Conservation (phyloP, 2,888 invertebrate species). For the Ichneumon xanthorius region DNA sequence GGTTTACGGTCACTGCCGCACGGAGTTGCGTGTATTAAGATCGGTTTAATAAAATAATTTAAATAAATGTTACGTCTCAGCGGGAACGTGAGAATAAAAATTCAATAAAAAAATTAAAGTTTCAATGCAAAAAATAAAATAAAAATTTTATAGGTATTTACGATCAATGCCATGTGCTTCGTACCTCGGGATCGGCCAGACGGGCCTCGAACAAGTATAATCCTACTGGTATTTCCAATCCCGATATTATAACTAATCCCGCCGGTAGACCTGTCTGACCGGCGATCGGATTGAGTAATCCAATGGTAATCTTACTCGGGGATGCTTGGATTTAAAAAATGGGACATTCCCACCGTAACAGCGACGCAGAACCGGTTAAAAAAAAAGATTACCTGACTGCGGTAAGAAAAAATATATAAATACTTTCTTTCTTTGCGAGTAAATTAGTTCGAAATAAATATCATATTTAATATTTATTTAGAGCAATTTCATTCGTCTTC, state of each 20-base stretch:
- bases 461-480: neutral
- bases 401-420: neutral
- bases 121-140: neutral
- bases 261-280: constrained; percentile 28
- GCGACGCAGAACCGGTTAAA: neutral
- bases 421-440: neutral
- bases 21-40: neutral
- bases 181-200: neutral
- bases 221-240: constrained; percentile 41
- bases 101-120: too few relatives aligned
- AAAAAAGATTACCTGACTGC: neutral
- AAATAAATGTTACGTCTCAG: neutral
- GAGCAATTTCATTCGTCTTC: neutral
- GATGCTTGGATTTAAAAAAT: constrained; percentile 17
- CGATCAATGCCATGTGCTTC: neutral
- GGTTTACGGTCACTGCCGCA: too few relatives aligned
- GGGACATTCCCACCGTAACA: neutral
- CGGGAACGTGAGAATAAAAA: neutral
- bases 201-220: constrained; percentile 24
- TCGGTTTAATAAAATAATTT: neutral
- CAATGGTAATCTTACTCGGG: neutral
- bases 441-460: neutral
- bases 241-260: constrained; percentile 34
- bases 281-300: constrained; percentile 34
- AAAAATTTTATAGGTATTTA: neutral